A percentile compares a stretch with the other conserved stretches of the same genome.
These are phyloP conservation scores for Luehdorfia chinensis DNA, from an alignment of 1,140 invertebrate genomes.

Conservation along the genomic window DNA sequence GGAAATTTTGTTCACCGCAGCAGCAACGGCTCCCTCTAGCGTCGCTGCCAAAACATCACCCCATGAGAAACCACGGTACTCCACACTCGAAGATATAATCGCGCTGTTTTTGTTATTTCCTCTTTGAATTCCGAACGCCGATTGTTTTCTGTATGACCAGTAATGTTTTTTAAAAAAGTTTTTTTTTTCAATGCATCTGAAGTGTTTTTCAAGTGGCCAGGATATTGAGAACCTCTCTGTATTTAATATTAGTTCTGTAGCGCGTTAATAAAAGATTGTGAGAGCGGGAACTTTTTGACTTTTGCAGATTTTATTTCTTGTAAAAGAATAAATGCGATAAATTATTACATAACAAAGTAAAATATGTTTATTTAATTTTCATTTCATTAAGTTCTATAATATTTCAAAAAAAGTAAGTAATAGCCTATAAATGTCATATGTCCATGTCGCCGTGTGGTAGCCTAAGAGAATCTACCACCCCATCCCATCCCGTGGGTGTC, in stretches of 20 bases:
- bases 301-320: slow-evolving; percentile 10
- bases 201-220: slow-evolving; percentile 38
- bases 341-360: too few relatives aligned
- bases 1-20: not conserved
- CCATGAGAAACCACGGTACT: slow-evolving; percentile 49
- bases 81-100: slow-evolving; percentile 53
- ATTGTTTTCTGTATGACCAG: slow-evolving; percentile 50
- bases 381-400: too few relatives aligned
- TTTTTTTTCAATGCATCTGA: slow-evolving; percentile 29
- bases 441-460: too few relatives aligned
- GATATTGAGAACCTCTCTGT: slow-evolving; percentile 34
- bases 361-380: too few relatives aligned
- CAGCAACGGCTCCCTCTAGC: slow-evolving; percentile 38
- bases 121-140: slow-evolving; percentile 40
- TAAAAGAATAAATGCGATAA: not conserved
- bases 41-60: slow-evolving; percentile 46
- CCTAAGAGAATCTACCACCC: too few relatives aligned
- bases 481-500: too few relatives aligned
- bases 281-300: slow-evolving; percentile 17
- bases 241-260: slow-evolving; percentile 22
- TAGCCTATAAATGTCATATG: too few relatives aligned
- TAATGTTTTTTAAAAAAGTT: slow-evolving; percentile 34
- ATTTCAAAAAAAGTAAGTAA: too few relatives aligned
- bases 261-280: slow-evolving; percentile 17
- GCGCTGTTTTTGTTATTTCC: slow-evolving; percentile 53